These are phyloP conservation scores for Melanostoma scalare DNA, from an alignment of 2,888 invertebrate species.

Conservation along the genomic window DNA sequence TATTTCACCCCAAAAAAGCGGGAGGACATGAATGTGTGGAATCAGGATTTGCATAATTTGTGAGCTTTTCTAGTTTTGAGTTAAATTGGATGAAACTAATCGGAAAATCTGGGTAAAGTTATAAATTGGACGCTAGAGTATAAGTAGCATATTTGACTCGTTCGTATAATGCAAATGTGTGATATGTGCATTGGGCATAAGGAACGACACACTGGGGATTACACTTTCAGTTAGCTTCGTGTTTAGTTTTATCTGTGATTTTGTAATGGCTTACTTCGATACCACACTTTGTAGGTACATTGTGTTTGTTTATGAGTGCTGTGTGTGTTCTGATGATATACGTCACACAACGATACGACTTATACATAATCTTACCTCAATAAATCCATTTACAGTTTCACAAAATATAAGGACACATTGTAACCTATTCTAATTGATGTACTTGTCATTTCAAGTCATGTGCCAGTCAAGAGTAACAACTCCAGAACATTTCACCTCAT, in stretches of 20 bases:
- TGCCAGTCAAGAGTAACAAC: no score
- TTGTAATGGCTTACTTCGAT: no score
- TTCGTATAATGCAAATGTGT: conserved; percentile 18
- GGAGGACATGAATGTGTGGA: background rate
- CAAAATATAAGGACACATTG: no score
- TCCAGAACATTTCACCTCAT: no score
- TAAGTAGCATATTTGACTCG: conserved; percentile 41
- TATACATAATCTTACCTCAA: no score
- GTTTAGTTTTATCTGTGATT: background rate
- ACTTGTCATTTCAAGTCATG: no score
- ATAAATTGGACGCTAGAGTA: conserved; percentile 45
- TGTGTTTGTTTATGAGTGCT: no score
- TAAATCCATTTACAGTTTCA: no score
- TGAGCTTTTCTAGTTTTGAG: conserved; percentile 48
- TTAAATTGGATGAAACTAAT: conserved; percentile 62
- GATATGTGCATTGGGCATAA: conserved; percentile 29
- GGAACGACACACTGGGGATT: conserved; percentile 22
- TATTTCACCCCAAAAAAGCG: background rate
- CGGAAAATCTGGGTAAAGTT: conserved; percentile 53
- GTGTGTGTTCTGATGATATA: no score
- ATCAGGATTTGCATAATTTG: conserved; percentile 47
- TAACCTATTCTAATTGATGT: no score
- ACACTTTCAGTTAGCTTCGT: background rate
- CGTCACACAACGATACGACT: no score
- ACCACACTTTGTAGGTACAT: no score